Conservation (phyloP, 2,888 invertebrate species). For the Ectemnius lituratus region DNA sequence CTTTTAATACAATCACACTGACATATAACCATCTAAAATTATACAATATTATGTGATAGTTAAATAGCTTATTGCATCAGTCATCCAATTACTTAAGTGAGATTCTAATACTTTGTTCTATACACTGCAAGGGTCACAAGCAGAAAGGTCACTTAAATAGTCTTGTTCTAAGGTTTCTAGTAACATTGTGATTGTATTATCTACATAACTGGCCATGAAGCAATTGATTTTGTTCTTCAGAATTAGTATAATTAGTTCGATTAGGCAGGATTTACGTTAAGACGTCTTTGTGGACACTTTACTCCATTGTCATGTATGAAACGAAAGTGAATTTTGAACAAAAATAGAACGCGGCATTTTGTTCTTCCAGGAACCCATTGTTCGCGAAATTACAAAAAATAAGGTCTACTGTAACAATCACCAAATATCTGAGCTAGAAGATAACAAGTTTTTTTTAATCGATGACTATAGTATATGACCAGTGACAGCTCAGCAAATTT, state of each 20-base stretch:
- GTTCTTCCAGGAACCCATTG: too few relatives aligned
- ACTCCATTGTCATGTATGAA: too few relatives aligned
- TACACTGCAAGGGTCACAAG: not conserved
- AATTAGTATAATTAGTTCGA: not conserved
- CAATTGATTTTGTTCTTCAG: conserved; percentile 62
- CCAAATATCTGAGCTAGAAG: not conserved
- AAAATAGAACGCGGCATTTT: too few relatives aligned
- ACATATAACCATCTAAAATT: too few relatives aligned
- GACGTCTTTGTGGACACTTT: not conserved
- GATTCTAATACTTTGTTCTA: not conserved
- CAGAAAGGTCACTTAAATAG: not conserved
- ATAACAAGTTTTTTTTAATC: not conserved
- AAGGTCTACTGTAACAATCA: not conserved
- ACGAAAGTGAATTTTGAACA: too few relatives aligned
- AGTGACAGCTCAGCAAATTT: conserved; percentile 13
- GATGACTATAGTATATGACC: conserved; percentile 3
- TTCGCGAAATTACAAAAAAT: too few relatives aligned
- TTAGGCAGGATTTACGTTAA: too few relatives aligned
- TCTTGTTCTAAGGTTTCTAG: conserved; percentile 64
- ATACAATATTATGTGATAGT: too few relatives aligned
- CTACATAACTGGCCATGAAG: conserved; percentile 63
- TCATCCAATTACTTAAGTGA: too few relatives aligned
- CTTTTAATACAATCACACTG: too few relatives aligned
- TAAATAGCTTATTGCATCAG: too few relatives aligned
- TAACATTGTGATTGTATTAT: conserved; percentile 57